Evolutionary conservation across 2,888 invertebrate species (phyloP).

Genomic region (Xylocampa areola): DNA sequence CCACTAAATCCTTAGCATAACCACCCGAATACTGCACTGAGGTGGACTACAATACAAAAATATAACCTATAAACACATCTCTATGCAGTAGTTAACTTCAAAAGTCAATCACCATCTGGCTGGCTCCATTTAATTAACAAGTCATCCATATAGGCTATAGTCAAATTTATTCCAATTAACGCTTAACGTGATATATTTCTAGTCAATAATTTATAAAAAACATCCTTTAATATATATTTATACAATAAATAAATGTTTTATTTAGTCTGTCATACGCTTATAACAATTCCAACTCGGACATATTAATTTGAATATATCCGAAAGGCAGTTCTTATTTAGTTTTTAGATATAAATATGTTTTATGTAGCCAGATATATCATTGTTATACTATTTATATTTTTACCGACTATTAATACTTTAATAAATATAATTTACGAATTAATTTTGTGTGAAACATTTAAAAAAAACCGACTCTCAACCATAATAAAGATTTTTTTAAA

Average conservation of each 20-base stretch:
- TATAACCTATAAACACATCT: slow-evolving; percentile 33
- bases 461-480: background rate
- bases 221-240: slow-evolving; percentile 24
- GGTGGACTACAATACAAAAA: slow-evolving; percentile 46
- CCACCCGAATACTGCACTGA: slow-evolving; percentile 53
- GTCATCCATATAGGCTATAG: slow-evolving; percentile 54
- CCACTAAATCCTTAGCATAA: slow-evolving; percentile 67
- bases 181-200: slow-evolving; percentile 52
- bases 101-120: slow-evolving; percentile 41
- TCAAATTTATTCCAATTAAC: slow-evolving; percentile 57
- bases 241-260: slow-evolving; percentile 28
- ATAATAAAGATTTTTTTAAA: slow-evolving; percentile 19
- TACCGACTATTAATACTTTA: background rate
- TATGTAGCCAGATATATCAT: background rate
- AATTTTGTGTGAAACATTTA: background rate
- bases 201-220: slow-evolving; percentile 35
- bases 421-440: background rate
- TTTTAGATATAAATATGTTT: background rate
- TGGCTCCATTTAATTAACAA: slow-evolving; percentile 44
- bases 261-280: slow-evolving; percentile 24
- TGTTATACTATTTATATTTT: background rate
- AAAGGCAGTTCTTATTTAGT: background rate
- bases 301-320: slow-evolving; percentile 16
- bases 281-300: slow-evolving; percentile 9
- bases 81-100: slow-evolving; percentile 50